Conservation (phyloP, 2,888 invertebrate species). For the Epirrhoe alternata region DNA sequence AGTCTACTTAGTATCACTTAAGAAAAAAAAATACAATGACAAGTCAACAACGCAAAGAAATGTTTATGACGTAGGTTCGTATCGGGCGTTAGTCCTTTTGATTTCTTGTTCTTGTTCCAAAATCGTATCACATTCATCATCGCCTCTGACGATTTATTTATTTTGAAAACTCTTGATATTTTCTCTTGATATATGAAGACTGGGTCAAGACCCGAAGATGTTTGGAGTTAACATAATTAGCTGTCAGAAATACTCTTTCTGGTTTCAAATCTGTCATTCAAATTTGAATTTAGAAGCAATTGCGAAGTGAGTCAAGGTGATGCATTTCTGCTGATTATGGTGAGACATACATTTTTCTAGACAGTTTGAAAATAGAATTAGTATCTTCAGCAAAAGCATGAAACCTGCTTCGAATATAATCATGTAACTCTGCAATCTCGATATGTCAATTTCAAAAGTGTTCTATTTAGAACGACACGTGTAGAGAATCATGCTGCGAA, state of each 20-base stretch:
- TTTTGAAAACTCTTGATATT: conserved; percentile 19
- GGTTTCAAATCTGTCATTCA: conserved; percentile 26
- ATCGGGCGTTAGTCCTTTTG: neutral
- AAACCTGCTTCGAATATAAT: neutral
- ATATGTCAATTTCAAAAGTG: neutral
- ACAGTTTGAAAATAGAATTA: conserved; percentile 2
- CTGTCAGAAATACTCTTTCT: conserved; percentile 25
- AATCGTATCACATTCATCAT: conserved; percentile 1
- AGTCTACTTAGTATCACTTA: neutral
- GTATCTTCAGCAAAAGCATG: neutral
- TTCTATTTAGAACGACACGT: conserved; percentile 1
- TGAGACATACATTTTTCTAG: conserved; percentile 1
- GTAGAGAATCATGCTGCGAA: neutral
- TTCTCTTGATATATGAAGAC: conserved; percentile 25
- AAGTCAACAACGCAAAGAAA: neutral
- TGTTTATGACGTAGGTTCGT: conserved; percentile 3
- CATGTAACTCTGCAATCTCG: neutral
- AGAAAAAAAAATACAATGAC: neutral
- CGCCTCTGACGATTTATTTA: conserved; percentile 9
- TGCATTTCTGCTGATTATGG: conserved; percentile 15
- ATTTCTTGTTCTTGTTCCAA: conserved; percentile 1
- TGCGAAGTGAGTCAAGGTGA: conserved; percentile 11
- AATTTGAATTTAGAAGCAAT: conserved; percentile 12
- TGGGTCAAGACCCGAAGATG: conserved; percentile 34
- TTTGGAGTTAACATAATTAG: conserved; percentile 27